Conservation (phyloP, 1,140 invertebrate species). For the Leptinotarsa texana region DNA sequence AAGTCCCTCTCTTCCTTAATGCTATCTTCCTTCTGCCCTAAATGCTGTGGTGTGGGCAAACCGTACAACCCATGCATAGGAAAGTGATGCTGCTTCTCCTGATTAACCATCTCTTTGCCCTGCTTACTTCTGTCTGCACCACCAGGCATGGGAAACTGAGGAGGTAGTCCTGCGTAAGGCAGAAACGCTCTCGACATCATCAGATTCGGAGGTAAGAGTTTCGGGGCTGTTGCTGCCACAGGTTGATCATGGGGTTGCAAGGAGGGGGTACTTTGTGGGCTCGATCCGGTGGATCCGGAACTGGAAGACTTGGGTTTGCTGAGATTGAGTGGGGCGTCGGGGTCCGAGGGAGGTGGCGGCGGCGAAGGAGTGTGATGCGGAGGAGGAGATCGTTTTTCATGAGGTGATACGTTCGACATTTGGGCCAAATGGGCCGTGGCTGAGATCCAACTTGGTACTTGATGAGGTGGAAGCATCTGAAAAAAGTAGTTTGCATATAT, state of each 20-base stretch:
- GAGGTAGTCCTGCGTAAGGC: conserved; percentile 63
- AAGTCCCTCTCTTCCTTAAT: conserved; percentile 67
- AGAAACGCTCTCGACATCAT: conserved; percentile 64
- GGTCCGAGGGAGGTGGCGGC: conserved; percentile 59
- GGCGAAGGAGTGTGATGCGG: conserved; percentile 54
- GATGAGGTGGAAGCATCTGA: conserved; percentile 53
- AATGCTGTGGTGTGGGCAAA: conserved; percentile 47
- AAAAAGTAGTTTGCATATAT: conserved; percentile 24
- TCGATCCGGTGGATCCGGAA: conserved; percentile 52
- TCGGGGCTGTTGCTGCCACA: conserved; percentile 63
- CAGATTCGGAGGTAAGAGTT: conserved; percentile 61
- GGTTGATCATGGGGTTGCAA: conserved; percentile 57
- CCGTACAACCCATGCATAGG: conserved; percentile 53
- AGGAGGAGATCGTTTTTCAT: conserved; percentile 56
- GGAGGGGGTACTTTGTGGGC: conserved; percentile 43
- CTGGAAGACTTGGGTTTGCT: conserved; percentile 77
- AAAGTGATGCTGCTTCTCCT: conserved; percentile 55
- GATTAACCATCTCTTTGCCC: conserved; percentile 45
- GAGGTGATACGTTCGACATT: conserved; percentile 37
- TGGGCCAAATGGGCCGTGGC: conserved; percentile 50
- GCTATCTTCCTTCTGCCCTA: conserved; percentile 44
- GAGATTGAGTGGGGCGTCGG: conserved; percentile 85
- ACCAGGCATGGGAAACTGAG: conserved; percentile 58
- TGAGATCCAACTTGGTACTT: conserved; percentile 52
- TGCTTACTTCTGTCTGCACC: conserved; percentile 53